Evolutionary conservation across 1,140 invertebrate species (phyloP).

Genomic region (Marisa cornuarietis): DNA sequence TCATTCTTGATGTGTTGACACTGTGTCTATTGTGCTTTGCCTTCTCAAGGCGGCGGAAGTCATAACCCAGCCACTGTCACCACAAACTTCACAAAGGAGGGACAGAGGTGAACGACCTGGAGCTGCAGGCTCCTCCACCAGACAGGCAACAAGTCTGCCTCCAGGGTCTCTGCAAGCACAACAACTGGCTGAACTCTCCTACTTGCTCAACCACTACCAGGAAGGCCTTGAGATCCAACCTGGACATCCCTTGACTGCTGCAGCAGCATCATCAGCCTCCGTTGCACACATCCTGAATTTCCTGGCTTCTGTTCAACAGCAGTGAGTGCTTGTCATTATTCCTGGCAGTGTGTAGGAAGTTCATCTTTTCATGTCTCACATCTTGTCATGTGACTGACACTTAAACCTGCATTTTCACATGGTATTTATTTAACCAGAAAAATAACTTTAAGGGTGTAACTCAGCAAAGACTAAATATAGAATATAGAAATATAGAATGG

Average conservation of each 20-base stretch:
- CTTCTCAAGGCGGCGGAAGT: background rate
- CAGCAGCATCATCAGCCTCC: background rate
- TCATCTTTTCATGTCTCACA: too few species aligned
- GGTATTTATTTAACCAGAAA: too few species aligned
- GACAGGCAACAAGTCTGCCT: slow-evolving; percentile 4
- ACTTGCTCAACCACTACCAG: slow-evolving; percentile 43
- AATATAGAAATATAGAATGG: too few species aligned
- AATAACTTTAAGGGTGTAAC: too few species aligned
- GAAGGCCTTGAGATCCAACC: slow-evolving; percentile 26
- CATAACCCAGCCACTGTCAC: background rate
- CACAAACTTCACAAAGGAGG: background rate
- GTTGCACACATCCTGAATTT: slow-evolving; percentile 6
- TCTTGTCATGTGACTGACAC: too few species aligned
- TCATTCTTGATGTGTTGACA: too few species aligned
- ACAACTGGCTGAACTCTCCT: slow-evolving; percentile 49
- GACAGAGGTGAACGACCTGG: background rate
- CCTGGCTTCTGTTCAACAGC: slow-evolving; percentile 8
- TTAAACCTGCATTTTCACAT: too few species aligned
- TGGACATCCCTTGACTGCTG: background rate
- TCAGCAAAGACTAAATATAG: too few species aligned
- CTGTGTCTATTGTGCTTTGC: too few species aligned
- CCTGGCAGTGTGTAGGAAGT: too few species aligned
- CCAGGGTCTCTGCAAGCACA: slow-evolving; percentile 23
- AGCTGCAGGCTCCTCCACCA: background rate
- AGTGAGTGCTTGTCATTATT: slow-evolving; percentile 9